These are phyloP conservation scores for Proteles cristata DNA, from an alignment of 2,113 vertebrate genomes.

Conservation along the genomic window DNA sequence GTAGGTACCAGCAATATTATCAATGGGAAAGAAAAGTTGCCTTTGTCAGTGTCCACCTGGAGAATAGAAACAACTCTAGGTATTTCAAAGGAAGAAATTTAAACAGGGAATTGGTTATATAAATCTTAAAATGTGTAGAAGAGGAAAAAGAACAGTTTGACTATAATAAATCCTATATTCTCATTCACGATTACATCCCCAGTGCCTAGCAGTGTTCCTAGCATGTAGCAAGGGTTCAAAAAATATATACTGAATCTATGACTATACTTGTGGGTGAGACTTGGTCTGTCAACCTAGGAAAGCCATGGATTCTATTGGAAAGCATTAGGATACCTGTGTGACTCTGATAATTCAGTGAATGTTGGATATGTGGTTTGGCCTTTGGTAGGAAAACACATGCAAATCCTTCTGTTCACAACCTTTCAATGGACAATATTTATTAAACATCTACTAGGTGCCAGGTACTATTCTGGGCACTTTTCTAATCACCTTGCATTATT, in stretches of 20 bases:
- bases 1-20: neutral
- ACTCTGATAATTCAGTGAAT: neutral
- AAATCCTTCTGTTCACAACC: slow-evolving; percentile 25
- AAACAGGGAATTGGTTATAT: slow-evolving; percentile 5
- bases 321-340: neutral
- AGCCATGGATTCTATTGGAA: neutral
- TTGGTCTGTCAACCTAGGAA: neutral
- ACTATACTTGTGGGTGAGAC: neutral
- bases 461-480: neutral
- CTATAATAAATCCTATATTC: neutral
- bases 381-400: slow-evolving; percentile 21
- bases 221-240: neutral
- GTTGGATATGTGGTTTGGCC: neutral
- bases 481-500: neutral
- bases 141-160: neutral
- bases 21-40: slow-evolving; percentile 36
- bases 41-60: neutral
- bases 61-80: neutral
- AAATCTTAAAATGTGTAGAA: slow-evolving; percentile 16
- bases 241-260: neutral
- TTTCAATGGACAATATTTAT: neutral
- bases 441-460: neutral
- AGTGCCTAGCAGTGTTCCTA: neutral
- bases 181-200: neutral
- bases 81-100: neutral